phyloP scores from a whole-genome alignment of 2,113 vertebrate species.

The Neodon shergylaensis region DNA sequence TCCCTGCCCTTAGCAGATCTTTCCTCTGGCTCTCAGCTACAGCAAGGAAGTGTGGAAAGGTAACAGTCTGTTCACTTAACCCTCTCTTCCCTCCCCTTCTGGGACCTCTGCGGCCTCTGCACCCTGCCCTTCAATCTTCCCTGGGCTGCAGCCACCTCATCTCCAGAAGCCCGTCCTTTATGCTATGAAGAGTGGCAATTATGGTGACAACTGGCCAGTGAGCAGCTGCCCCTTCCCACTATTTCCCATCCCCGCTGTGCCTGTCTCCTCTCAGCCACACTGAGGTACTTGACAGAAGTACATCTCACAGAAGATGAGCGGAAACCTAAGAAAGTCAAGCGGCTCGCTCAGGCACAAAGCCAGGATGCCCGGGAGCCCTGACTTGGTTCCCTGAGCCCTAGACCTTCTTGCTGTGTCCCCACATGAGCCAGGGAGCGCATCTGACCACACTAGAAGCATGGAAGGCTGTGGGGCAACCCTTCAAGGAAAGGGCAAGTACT shows the following conservation, averaged over 20 bases:
- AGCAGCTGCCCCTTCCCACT: background rate
- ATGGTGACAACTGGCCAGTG: background rate
- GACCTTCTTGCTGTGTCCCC: too few species aligned
- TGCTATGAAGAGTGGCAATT: background rate
- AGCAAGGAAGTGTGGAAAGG: background rate
- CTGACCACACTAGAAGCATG: background rate
- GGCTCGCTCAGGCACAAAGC: background rate
- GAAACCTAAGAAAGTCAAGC: background rate
- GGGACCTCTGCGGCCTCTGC: background rate
- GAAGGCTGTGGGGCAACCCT: accelerated
- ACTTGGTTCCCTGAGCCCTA: background rate
- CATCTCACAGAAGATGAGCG: background rate
- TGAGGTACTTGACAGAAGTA: background rate
- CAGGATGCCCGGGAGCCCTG: background rate
- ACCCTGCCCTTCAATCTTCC: background rate
- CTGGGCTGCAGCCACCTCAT: background rate
- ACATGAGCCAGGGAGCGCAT: background rate
- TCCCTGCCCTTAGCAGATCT: background rate
- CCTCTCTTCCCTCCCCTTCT: background rate
- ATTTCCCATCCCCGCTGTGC: background rate
- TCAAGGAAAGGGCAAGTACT: background rate
- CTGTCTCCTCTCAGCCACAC: background rate
- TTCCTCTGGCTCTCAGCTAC: background rate
- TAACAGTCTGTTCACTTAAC: background rate
- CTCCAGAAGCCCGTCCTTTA: background rate